These are phyloP conservation scores for Lasius fuliginosus DNA, from an alignment of 2,888 invertebrate species.

Conservation along the genomic window DNA sequence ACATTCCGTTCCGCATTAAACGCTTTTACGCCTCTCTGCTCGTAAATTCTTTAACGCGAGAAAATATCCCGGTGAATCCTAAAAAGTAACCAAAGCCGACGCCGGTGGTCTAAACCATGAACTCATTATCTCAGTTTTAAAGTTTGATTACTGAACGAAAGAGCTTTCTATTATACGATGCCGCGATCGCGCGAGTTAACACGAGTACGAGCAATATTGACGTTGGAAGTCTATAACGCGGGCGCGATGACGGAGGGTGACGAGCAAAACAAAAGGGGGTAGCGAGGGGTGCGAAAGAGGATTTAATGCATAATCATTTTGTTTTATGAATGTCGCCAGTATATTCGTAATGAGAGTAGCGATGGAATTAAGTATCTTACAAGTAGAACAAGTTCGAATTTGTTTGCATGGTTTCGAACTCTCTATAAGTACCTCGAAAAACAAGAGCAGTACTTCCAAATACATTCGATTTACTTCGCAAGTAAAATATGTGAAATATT, in stretches of 20 bases:
- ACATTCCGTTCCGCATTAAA: conserved; percentile 8
- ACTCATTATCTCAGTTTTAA: conserved; percentile 43
- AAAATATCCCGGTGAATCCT: not conserved
- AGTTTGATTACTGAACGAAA: conserved; percentile 7
- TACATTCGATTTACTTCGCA: too few relatives aligned
- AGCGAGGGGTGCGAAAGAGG: conserved; percentile 27
- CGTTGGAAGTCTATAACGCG: conserved; percentile 44
- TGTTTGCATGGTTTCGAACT: too few relatives aligned
- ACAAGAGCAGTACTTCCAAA: too few relatives aligned
- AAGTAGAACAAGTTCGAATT: too few relatives aligned
- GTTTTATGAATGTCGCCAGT: conserved; percentile 74
- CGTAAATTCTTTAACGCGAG: conserved; percentile 32
- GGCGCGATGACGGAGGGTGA: conserved; percentile 45
- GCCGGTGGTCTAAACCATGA: not conserved
- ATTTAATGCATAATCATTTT: conserved; percentile 77
- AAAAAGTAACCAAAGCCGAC: conserved; percentile 11
- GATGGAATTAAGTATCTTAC: too few relatives aligned
- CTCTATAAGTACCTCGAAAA: too few relatives aligned
- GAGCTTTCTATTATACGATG: conserved; percentile 35
- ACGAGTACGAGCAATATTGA: conserved; percentile 41
- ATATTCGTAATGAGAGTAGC: conserved; percentile 39
- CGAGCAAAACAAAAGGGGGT: conserved; percentile 34
- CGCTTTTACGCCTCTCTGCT: not conserved
- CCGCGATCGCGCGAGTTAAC: conserved; percentile 12
- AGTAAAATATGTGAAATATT: too few relatives aligned